Evolutionary conservation across 1,140 invertebrate species (phyloP), one percentile per base, ranked within the genome.

Genomic region (Euschistus heros): DNA sequence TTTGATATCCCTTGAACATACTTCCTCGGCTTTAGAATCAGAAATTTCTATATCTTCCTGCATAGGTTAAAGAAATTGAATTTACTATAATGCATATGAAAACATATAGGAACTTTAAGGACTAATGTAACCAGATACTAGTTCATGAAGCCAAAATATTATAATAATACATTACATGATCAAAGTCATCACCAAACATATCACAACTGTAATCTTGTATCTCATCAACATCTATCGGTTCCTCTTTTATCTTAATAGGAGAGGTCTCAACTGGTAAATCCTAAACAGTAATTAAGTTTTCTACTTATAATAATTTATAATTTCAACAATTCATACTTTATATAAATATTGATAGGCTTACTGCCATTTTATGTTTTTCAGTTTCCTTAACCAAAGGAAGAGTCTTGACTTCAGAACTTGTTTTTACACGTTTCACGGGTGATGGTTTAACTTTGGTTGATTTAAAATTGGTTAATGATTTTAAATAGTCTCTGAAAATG

Each of bases 401-500:
- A 1, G 33, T 6, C 5, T 37, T 37, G 8, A 37, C 33, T 6
- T 37, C 33, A 37, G 33, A 37, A 37, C 33, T 10, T 37, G 13
- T 37, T 37, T 37, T 37, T 37, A 13, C 33, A 37, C 33, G 8
- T 37, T 37, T 37, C 33, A 10, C 33, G 13, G 33, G 33, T 10
- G 33, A 37, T 4, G 33, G 6, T 37, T 37, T 61, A 18, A 42
- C 2, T 37, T 62, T 44, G 67, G 59, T 61, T 66, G 66, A 30
- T 57, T 66, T 66, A 24, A 64, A n/a, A 47, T 50, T 30, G 22
- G 65, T 27, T 30, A 69, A 64, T 2, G 66, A 68, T 20, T 65
- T 69, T n/a, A 69, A 50, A 50, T 69, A 69, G 18, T 69, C 66
- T 33, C 66, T 69, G 26, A 61, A 65, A 65, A 8, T 37, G 13